Percentiles rank a stretch among this genome's conserved stretches.
Evolutionary conservation across 2,113 vertebrate species (phyloP).

Genomic region (Oncorhynchus clarkii): DNA sequence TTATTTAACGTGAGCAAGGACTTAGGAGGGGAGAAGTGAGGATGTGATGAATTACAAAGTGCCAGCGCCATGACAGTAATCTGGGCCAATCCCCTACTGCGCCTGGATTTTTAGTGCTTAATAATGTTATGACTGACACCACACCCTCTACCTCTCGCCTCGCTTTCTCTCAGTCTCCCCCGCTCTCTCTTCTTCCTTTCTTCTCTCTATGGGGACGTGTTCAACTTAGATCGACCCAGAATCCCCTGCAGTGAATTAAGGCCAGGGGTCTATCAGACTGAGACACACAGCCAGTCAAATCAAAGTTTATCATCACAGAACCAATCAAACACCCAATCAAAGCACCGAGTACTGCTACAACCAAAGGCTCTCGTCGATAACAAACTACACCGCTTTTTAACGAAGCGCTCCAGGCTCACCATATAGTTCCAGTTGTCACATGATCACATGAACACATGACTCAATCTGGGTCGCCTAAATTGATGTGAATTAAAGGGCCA

Average conservation of each 20-base stretch:
- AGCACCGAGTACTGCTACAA: background rate
- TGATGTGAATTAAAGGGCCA: background rate
- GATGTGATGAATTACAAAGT: slow-evolving; percentile 49
- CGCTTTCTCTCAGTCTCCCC: background rate
- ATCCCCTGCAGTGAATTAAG: slow-evolving; percentile 7
- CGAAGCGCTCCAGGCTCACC: background rate
- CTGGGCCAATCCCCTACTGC: slow-evolving; percentile 33
- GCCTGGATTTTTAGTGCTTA: slow-evolving; percentile 17
- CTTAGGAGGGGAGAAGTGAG: slow-evolving; percentile 39
- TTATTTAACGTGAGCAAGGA: slow-evolving; percentile 56
- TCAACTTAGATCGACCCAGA: slow-evolving; percentile 6
- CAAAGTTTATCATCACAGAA: background rate
- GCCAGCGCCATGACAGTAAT: slow-evolving; percentile 53
- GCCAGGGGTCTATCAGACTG: slow-evolving; percentile 11
- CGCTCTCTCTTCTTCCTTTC: background rate
- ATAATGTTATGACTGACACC: slow-evolving; percentile 7
- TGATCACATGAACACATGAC: slow-evolving; percentile 31
- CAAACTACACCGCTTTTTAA: background rate
- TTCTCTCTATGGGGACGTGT: background rate
- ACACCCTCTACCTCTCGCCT: slow-evolving; percentile 20
- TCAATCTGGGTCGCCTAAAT: slow-evolving; percentile 21
- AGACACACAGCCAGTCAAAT: background rate
- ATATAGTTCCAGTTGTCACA: background rate
- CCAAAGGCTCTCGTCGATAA: background rate
- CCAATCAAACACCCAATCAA: no score